A percentile compares a stretch with the other conserved stretches of the same genome.
phyloP scores from a whole-genome alignment of 2,888 invertebrate genomes.

The Aspidapion aeneum region DNA sequence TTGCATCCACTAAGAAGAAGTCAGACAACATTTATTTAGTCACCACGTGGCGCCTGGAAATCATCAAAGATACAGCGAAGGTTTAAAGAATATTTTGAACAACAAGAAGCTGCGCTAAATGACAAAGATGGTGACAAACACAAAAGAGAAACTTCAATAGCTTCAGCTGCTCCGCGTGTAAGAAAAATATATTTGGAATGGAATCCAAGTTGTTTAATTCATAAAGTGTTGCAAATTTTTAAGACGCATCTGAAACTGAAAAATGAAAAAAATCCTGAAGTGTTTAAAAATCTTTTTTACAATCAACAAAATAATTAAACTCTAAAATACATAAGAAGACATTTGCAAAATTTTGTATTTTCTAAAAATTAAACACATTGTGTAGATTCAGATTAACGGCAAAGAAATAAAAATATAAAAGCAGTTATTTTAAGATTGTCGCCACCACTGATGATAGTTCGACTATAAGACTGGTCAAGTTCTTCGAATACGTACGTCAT shows the following conservation, averaged over 20 bases:
- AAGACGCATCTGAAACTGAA: not conserved
- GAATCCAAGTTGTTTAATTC: slow-evolving; percentile 20
- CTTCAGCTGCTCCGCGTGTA: not conserved
- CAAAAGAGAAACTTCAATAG: not conserved
- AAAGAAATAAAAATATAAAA: not conserved
- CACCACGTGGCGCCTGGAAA: slow-evolving; percentile 85
- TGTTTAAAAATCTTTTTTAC: not conserved
- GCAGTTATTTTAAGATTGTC: slow-evolving; percentile 81
- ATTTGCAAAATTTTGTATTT: too few species aligned
- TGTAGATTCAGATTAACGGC: too few species aligned
- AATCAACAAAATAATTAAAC: too few species aligned
- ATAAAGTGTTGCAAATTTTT: slow-evolving; percentile 20
- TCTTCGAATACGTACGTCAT: slow-evolving; percentile 73
- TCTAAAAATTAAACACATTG: too few species aligned
- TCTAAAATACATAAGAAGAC: too few species aligned
- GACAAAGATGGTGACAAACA: not conserved
- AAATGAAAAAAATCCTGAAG: not conserved
- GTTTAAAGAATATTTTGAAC: not conserved
- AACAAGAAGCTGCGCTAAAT: not conserved
- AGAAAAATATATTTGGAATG: not conserved
- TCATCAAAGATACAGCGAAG: slow-evolving; percentile 58
- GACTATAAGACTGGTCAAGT: slow-evolving; percentile 72
- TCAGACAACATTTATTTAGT: slow-evolving; percentile 62
- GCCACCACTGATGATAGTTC: slow-evolving; percentile 76
- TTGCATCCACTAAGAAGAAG: slow-evolving; percentile 53